Base-by-base conservation (phyloP, 2,797 vertebrate genomes). In the Gymnoscopelus microlampas region DNA sequence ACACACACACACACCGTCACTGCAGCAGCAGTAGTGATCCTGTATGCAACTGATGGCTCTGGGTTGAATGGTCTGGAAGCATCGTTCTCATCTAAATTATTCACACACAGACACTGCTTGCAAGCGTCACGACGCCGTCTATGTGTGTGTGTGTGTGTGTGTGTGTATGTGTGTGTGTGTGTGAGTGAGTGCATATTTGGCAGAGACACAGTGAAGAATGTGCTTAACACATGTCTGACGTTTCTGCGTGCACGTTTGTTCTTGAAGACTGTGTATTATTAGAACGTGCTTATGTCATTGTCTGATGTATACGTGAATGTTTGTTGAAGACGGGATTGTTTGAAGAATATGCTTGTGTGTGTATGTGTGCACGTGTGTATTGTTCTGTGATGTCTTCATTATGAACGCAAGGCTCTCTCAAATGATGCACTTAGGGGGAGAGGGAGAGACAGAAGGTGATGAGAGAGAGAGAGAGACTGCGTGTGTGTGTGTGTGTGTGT, bases 31-130 rank as follows among this genome's bases (percentile, higher is more conserved):
- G 56, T 61, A 67, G 55, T 44, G 39, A 44, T 44, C 39, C 5
- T 44, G 39, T 56, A 56, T 7, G 53, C 63, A 44, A 69, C 76
- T 35, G 74, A 82, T 81, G 83, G 39, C 39, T 44, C 39, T 44
- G 39, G 39, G 29, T 75, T 19, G 85, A 87, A 87, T 74, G 54
- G 74, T 89, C 89, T 79, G 70, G 84, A 92, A 89, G 80, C 81
- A 84, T 86, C 67, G 39, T 69, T 77, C 78, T 73, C 63, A 49
- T 85, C 82, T 92, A 88, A 91, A 92, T 92, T 85, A 91, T 92
- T 91, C 83, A 92, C 83, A 54, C 60, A 51, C 49, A 51, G 50
- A 15, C 29, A 73, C 72, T 51, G 77, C 76, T 63, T 78, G 80
- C 84, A 73, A 54, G 83, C 83, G 79, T 86, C 79, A 83, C 84